Percentiles rank a stretch among this genome's conserved stretches.
These are phyloP conservation scores for Mirounga angustirostris DNA, from an alignment of 2,113 vertebrate genomes.

Conservation along the genomic window DNA sequence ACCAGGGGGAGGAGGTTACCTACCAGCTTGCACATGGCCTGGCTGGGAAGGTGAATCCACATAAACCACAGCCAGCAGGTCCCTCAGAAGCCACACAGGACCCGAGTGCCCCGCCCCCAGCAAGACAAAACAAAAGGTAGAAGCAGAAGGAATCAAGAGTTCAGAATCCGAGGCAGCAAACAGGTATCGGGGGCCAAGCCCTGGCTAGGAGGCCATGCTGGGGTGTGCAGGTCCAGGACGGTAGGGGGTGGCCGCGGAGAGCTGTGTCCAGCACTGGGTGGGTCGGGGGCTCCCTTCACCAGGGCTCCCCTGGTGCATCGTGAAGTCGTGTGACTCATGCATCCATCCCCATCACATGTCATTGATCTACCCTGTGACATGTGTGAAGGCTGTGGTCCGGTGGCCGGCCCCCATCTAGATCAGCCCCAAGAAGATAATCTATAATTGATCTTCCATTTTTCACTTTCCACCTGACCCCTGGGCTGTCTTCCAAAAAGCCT, in stretches of 20 bases:
- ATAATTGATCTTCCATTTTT: accelerated
- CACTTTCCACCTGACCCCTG: background rate
- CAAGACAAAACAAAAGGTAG: too few relatives aligned
- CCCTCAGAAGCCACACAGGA: accelerated
- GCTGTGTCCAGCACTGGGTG: too few relatives aligned
- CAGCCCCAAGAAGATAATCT: background rate
- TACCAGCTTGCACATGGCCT: background rate
- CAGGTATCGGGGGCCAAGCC: background rate
- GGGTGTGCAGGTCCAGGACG: too few relatives aligned
- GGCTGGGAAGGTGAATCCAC: background rate
- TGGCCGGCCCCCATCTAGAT: accelerated
- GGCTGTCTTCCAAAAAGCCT: background rate
- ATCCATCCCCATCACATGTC: accelerated
- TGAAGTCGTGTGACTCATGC: accelerated
- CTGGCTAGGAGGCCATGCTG: background rate
- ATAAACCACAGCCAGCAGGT: background rate
- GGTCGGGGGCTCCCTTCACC: accelerated
- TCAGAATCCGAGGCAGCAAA: background rate
- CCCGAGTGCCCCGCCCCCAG: background rate
- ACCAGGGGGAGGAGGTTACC: background rate
- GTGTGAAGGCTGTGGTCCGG: too few relatives aligned
- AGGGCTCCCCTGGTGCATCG: accelerated
- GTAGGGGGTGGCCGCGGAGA: background rate
- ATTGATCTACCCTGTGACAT: accelerated
- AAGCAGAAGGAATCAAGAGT: accelerated